Conservation (phyloP, 2,888 invertebrate genomes). For the Exocentrus adspersus region DNA sequence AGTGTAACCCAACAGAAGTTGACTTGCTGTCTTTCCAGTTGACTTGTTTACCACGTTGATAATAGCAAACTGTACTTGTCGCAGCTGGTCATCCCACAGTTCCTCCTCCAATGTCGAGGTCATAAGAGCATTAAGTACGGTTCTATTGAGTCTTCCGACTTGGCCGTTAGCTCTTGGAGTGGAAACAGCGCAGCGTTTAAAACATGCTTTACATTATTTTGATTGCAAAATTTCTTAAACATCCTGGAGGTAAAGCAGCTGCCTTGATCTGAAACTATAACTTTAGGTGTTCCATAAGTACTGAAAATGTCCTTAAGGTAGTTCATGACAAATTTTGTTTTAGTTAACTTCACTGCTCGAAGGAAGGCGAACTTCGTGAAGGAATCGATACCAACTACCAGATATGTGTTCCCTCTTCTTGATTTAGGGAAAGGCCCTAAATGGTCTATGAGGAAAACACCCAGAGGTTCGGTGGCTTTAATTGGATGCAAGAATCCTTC, state of each 20-base stretch:
- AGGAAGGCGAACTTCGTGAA: too few species aligned
- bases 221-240: constrained; percentile 53
- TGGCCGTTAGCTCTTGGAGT: constrained; percentile 55
- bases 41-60: constrained; percentile 43
- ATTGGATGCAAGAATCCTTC: too few species aligned
- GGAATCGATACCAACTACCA: too few species aligned
- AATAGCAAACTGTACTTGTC: constrained; percentile 50
- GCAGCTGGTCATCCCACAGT: constrained; percentile 55
- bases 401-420: too few species aligned
- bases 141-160: constrained; percentile 52
- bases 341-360: too few species aligned
- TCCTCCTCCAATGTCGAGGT: constrained; percentile 47
- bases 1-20: constrained; percentile 33
- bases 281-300: constrained; percentile 47
- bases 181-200: constrained; percentile 51
- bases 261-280: constrained; percentile 59
- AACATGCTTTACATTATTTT: constrained; percentile 49
- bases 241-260: constrained; percentile 54
- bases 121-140: constrained; percentile 46
- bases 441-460: too few species aligned
- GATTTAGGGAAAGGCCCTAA: too few species aligned
- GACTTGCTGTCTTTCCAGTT: constrained; percentile 36
- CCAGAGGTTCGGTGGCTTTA: too few species aligned
- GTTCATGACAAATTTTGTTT: too few species aligned
- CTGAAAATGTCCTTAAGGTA: constrained; percentile 29